These are phyloP conservation scores for Dolichotis patagonum DNA, from an alignment of 2,113 vertebrate species.

Conservation along the genomic window DNA sequence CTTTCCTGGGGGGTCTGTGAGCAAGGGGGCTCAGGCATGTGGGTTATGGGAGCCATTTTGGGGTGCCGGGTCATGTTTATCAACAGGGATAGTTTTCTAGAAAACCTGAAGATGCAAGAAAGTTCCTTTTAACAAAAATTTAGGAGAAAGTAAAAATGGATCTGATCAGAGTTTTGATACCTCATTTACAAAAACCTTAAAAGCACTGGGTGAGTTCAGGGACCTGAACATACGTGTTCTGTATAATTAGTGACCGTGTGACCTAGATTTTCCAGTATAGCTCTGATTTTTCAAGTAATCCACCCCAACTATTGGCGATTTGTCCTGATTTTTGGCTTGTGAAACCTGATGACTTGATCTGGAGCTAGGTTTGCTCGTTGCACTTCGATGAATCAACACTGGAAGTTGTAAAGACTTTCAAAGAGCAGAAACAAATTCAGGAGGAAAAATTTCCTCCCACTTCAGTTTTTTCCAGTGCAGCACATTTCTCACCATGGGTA, in stretches of 20 bases:
- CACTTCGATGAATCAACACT: background rate
- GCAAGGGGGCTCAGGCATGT: conserved; percentile 64
- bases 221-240: conserved; percentile 59
- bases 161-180: background rate
- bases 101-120: background rate
- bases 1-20: conserved; percentile 80
- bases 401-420: background rate
- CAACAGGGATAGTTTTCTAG: background rate
- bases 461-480: background rate
- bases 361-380: background rate
- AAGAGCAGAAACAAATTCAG: background rate
- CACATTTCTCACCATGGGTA: background rate
- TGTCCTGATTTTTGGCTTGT: conserved; percentile 31
- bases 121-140: background rate
- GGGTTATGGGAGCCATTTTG: conserved; percentile 75
- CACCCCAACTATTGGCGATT: background rate
- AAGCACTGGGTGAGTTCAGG: background rate
- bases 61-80: background rate
- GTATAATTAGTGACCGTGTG: conserved; percentile 57
- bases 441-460: background rate
- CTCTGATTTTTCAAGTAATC: conserved; percentile 13
- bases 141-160: background rate
- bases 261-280: conserved; percentile 57
- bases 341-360: background rate
- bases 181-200: conserved; percentile 20